These are phyloP conservation scores for Brenthis hecate DNA, from an alignment of 2,888 invertebrate genomes.

Conservation along the genomic window DNA sequence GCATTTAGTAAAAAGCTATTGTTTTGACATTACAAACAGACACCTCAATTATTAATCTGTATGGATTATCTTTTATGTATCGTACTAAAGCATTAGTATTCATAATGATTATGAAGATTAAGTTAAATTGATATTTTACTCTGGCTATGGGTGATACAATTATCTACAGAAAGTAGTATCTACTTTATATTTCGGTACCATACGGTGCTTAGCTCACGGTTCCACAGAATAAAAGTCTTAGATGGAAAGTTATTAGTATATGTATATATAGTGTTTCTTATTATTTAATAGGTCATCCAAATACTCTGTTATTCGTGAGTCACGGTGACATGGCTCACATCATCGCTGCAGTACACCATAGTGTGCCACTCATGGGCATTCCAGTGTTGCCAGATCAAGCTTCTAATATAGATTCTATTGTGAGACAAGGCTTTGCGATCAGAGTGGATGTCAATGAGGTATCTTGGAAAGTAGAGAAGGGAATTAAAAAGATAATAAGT, in stretches of 20 bases:
- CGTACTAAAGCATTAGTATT: no score
- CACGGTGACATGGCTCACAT: conserved; percentile 52
- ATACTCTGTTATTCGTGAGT: conserved; percentile 52
- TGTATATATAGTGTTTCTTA: background rate
- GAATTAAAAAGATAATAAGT: conserved; percentile 49
- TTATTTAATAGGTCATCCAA: conserved; percentile 51
- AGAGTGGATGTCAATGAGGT: conserved; percentile 50
- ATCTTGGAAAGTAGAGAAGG: conserved; percentile 48
- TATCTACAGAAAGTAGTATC: no score
- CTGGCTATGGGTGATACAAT: no score
- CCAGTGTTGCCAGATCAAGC: conserved; percentile 56
- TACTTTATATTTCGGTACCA: no score
- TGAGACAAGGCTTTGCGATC: conserved; percentile 46
- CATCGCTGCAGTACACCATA: conserved; percentile 54
- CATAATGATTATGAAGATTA: no score
- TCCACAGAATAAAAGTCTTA: background rate
- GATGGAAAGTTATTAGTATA: background rate
- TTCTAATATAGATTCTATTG: conserved; percentile 47
- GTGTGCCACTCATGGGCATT: conserved; percentile 56
- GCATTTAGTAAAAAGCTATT: no score
- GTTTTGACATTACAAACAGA: no score
- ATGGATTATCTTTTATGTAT: no score
- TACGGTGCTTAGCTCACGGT: no score
- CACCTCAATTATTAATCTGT: no score
- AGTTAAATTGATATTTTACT: no score